These are phyloP conservation scores for Allenopithecus nigroviridis DNA, from an alignment of 2,797 vertebrate species.

Conservation along the genomic window DNA sequence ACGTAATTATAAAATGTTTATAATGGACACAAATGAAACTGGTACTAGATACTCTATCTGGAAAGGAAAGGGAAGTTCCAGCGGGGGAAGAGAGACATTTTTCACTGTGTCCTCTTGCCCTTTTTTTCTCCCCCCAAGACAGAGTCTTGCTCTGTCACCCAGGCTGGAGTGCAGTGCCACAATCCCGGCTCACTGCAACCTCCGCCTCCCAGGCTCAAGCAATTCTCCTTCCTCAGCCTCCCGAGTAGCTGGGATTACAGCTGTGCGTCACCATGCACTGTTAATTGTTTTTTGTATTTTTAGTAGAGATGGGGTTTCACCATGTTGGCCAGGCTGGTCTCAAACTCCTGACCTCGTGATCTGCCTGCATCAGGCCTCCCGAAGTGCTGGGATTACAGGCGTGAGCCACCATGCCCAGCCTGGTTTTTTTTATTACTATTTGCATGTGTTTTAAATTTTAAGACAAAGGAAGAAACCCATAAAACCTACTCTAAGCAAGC, in stretches of 20 bases:
- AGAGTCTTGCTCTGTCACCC: neutral
- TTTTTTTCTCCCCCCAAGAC: neutral
- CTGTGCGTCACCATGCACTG: fast-evolving
- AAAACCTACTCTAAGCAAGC: neutral
- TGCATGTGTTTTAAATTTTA: neutral
- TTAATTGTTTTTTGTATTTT: neutral
- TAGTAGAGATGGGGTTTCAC: neutral
- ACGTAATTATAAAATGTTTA: neutral
- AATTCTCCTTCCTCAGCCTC: neutral
- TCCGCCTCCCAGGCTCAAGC: neutral
- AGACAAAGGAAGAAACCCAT: neutral
- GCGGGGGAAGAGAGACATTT: neutral
- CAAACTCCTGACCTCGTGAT: neutral
- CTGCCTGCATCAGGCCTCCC: neutral
- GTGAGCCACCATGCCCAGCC: neutral
- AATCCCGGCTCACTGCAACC: neutral
- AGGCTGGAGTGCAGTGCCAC: neutral
- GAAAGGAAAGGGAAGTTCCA: neutral
- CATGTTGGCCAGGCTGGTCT: neutral
- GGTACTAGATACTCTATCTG: neutral
- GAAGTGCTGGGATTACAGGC: neutral
- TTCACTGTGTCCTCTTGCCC: neutral
- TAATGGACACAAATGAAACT: neutral
- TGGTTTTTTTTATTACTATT: neutral
- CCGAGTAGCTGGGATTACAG: neutral